Evolutionary conservation across 2,797 vertebrate genomes (phyloP), one percentile per base, ranked within the genome.

Genomic region (Luscinia megarhynchos): DNA sequence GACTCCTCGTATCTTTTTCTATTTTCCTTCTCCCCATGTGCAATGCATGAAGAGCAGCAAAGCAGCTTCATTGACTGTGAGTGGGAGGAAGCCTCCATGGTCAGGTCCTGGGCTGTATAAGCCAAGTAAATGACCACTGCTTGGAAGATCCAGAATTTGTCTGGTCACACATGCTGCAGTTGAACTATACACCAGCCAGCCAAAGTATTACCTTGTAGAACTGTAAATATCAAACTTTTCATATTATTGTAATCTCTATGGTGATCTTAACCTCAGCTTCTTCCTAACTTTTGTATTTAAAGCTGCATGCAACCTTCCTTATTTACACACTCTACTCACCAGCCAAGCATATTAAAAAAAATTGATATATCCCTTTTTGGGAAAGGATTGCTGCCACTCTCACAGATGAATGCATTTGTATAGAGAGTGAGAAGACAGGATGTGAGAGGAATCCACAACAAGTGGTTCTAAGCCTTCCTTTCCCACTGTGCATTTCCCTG

Each of bases 381-480:
- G 58, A 89, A 84, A 62, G 67, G 32, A 10, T 68, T 91, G 41
- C n/a, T 89, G 26, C 48, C 41, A 29, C 45, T 84, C n/a, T 81
- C 0, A 10, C 57, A 59, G 63, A 86, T 86, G 67, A 92, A 75
- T 62, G 22, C 36, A 46, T 82, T 93, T 86, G 11, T 84, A 63
- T 19, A 75, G 40, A 41, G 48, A 84, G 46, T 50, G 67, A 86
- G 50, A 86, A 84, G 45, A 81, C 11, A 36, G 32, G 32, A 61
- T 94, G 88, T 95, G 95, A 94, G 24, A 12, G 34, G 51, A 91
- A 96, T 92, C 63, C 67, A 75, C 48, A 90, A 58, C 9, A 51
- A 32, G 51, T 50, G 30, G 21, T 79, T 87, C 48, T 59, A 67
- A 84, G 21, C 15, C 30, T 80, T 62, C 13, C 9, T 63, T 89